These are phyloP conservation scores for Agrilus planipennis DNA, from an alignment of 1,140 invertebrate genomes.

Conservation along the genomic window DNA sequence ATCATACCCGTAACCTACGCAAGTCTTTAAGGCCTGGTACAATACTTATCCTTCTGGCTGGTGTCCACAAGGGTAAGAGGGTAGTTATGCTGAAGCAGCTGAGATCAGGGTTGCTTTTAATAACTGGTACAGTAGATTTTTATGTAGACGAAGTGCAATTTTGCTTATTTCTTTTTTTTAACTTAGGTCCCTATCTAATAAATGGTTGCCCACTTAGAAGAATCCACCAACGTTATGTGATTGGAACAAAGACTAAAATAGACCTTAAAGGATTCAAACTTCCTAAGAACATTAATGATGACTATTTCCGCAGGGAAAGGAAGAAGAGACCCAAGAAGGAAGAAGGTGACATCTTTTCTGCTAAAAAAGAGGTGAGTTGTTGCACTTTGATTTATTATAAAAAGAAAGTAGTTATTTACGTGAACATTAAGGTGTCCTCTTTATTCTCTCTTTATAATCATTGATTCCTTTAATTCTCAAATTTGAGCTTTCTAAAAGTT, in stretches of 20 bases:
- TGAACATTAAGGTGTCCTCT: background rate
- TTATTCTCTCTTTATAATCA: constrained; percentile 2
- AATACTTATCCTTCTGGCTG: constrained; percentile 87
- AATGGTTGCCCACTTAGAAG: constrained; percentile 90
- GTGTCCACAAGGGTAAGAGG: constrained; percentile 88
- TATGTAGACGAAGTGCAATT: too few relatives aligned
- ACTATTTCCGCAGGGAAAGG: constrained; percentile 78
- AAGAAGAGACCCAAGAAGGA: constrained; percentile 65
- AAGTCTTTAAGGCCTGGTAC: constrained; percentile 77
- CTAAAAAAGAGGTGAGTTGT: constrained; percentile 26
- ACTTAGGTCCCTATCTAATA: constrained; percentile 67
- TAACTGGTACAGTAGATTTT: constrained; percentile 62
- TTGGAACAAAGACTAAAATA: constrained; percentile 85
- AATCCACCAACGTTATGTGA: constrained; percentile 90
- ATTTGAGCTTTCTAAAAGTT: background rate
- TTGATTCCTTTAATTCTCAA: background rate
- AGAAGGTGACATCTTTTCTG: constrained; percentile 53
- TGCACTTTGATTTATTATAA: background rate
- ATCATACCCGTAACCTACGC: constrained; percentile 65
- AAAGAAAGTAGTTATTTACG: background rate
- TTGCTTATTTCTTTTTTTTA: too few relatives aligned
- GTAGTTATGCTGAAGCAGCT: constrained; percentile 82
- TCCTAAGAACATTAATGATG: constrained; percentile 78
- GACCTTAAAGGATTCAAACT: constrained; percentile 72
- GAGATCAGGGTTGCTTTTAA: constrained; percentile 78